Base-by-base conservation (phyloP, 2,797 vertebrate genomes). In the Mallotus villosus region DNA sequence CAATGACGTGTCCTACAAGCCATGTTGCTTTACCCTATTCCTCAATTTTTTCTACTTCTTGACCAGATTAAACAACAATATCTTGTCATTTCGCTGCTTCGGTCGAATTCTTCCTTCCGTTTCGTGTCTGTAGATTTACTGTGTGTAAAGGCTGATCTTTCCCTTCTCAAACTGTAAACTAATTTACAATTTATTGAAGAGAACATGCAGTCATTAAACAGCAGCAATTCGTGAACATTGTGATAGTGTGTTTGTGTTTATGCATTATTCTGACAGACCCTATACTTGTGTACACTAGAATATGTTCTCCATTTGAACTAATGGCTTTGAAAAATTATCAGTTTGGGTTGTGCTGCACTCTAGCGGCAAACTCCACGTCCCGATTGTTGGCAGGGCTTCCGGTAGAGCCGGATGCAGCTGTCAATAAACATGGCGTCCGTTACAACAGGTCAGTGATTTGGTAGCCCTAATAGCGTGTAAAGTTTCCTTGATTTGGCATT, bases 341-440 rank as follows among this genome's bases (percentile, higher is more conserved):
- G 16, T 17, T n/a, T 55, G 51, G 19, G 1, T 17, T 55, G 17
- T 55, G 27, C 49, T 71, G 77, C 78, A 21, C 82, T 81, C 92
- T 90, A 85, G 83, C 73, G 89, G 72, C 21, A 21, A 22, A n/a
- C 0, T 2, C 0, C 37, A 5, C 34, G 19, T 46, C 29, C 16
- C 17, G 16, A 1, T 55, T 17, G 51, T 2, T 55, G 51, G 16
- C 19, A n/a, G 17, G 9, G 6, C 19, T 55, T 55, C 51, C 51
- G 51, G 16, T 55, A 8, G 16, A 19, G 19, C 37, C 73, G 80
- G 76, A 76, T 77, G 83, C 72, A 24, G 46, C 27, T 74, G 78
- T 79, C 64, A 34, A 79, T 64, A 78, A 93, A 92, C 83, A 94
- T 94, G 93, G 93, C 93, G 92, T 92, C 93, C 37, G 92, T 93